A percentile compares a stretch with the other conserved stretches of the same genome.
These are phyloP conservation scores for Macrosiphum euphorbiae DNA, from an alignment of 2,888 invertebrate genomes.

Conservation along the genomic window DNA sequence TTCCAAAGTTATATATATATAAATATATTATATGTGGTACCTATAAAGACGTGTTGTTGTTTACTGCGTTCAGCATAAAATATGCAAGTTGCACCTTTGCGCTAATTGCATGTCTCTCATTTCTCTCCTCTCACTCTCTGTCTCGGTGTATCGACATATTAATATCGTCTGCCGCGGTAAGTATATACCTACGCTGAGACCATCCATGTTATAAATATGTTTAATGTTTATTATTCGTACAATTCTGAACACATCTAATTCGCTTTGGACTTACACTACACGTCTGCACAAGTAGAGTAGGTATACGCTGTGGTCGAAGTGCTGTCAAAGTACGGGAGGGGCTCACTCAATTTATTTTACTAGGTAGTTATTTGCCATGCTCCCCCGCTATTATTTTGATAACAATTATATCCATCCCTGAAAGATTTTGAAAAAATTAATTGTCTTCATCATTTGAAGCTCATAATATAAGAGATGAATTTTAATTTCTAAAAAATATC, in stretches of 20 bases:
- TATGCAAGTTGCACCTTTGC: not conserved
- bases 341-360: not conserved
- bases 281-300: not conserved
- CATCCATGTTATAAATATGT: not conserved
- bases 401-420: not conserved
- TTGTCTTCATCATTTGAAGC: too few species aligned
- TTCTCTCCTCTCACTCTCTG: not conserved
- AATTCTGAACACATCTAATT: not conserved
- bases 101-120: not conserved
- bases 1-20: not conserved
- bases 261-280: not conserved
- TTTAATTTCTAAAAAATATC: too few species aligned
- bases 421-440: too few species aligned
- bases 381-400: not conserved
- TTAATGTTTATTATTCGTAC: not conserved
- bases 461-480: too few species aligned
- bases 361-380: not conserved
- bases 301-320: not conserved
- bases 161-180: not conserved
- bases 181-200: not conserved
- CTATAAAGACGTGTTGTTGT: not conserved
- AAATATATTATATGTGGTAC: not conserved
- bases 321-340: not conserved
- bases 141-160: too few species aligned
- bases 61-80: not conserved